Base-by-base conservation (phyloP, 2,888 invertebrate species). In the Sminthurinus aureus region DNA sequence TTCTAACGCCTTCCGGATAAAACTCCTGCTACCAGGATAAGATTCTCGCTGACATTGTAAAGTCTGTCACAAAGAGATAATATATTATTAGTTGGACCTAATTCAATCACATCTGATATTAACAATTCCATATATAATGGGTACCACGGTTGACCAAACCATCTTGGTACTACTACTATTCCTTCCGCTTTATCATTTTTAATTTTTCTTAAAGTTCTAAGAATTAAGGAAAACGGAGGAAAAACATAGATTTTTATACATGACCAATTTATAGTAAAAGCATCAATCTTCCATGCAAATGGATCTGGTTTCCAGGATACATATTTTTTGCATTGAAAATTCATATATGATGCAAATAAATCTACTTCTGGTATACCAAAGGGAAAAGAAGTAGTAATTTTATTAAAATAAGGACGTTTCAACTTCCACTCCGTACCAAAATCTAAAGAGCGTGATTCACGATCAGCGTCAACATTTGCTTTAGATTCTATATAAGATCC, bases 131-230 rank as follows among this genome's bases (percentile, higher is more conserved):
- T 52, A 64, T 69, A 85, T 0, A 79, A 8, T 20, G 85, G 85
- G 69, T 69, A 84, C 85, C 85, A 85, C 0, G 85, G 69, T 69
- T 85, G 85, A 20, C 20, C 18, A 4, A 24, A 24, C 84, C 85
- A 84, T 2, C 20, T 2, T 24, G 85, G 85, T 18, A 84, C 83
- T 8, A 85, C 52, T 22, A 84, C 13, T 13, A 85, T 78, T 0
- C 78, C 85, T 20, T 67, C 51, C 8, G 79, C 73, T 15, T 74
- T 66, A 13, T 85, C 84, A n/a, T 2, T 71, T 18, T 52, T 82
- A 74, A 85, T 81, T 71, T 85, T 85, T 38, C 67, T 15, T 11
- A 84, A 22, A 11, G n/a, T 24, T 13, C 79, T 6, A 0, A 58
- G 15, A 38, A 85, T 79, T 38, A 85, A 15, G 15, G 22, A 38